Percentiles rank a stretch among this genome's conserved stretches.
Conservation (phyloP, 1,140 invertebrate genomes). For the Drosophila watanabei region DNA sequence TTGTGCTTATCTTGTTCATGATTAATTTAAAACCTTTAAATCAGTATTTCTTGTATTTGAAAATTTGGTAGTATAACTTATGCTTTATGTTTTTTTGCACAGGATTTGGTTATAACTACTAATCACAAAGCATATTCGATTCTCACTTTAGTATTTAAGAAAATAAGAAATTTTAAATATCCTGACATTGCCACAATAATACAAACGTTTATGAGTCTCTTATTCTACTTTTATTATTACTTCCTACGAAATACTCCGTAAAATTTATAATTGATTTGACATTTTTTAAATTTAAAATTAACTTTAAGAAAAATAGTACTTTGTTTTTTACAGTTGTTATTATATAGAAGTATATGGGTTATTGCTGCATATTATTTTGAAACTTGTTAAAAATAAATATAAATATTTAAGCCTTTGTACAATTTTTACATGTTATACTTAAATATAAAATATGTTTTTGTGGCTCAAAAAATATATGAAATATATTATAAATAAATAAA, state of each 20-base stretch:
- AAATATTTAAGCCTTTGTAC: slow-evolving; percentile 18
- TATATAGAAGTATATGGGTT: background rate
- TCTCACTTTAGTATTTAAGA: background rate
- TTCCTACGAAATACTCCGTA: background rate
- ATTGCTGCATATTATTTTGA: background rate
- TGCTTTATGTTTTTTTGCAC: background rate
- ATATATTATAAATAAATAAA: slow-evolving; percentile 7
- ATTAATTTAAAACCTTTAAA: slow-evolving; percentile 20
- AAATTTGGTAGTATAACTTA: background rate
- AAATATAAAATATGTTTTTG: slow-evolving; percentile 2
- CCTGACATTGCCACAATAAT: background rate
- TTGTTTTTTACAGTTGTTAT: background rate
- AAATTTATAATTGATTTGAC: background rate
- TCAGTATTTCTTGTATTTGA: background rate
- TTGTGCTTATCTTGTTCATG: background rate
- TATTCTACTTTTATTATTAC: background rate
- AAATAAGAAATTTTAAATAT: background rate
- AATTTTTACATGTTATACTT: slow-evolving; percentile 31
- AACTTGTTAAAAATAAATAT: background rate
- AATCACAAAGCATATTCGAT: background rate
- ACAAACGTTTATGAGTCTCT: background rate
- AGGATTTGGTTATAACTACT: background rate
- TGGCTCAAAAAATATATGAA: slow-evolving; percentile 7
- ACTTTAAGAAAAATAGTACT: background rate
- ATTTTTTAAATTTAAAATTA: background rate